These are phyloP conservation scores for Typhlichthys subterraneus DNA, from an alignment of 2,797 vertebrate genomes.

Conservation along the genomic window DNA sequence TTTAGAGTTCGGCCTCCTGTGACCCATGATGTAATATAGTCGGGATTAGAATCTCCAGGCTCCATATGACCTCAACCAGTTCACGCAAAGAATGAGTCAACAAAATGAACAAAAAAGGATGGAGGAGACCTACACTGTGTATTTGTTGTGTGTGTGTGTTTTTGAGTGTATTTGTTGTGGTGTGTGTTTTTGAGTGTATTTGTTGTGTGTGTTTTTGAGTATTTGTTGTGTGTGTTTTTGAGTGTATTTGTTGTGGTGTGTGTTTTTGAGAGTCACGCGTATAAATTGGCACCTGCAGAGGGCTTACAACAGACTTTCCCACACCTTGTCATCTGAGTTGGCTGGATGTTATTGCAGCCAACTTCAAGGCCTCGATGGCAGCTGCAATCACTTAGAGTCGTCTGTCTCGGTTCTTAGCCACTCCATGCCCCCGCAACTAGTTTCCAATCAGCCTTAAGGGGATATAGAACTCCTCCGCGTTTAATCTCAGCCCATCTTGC, in stretches of 20 bases:
- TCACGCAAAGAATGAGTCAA: background rate
- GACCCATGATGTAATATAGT: no score
- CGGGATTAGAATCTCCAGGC: background rate
- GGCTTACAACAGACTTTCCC: constrained; percentile 66
- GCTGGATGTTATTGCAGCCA: constrained; percentile 81
- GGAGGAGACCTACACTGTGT: background rate
- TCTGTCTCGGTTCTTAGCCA: constrained; percentile 68
- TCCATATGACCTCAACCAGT: background rate
- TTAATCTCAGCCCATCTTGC: constrained; percentile 66
- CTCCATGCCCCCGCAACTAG: constrained; percentile 65
- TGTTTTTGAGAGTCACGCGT: constrained; percentile 29
- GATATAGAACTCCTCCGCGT: constrained; percentile 65
- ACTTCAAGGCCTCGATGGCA: constrained; percentile 80
- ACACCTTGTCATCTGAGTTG: constrained; percentile 77
- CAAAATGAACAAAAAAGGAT: background rate
- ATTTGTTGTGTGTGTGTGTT: no score
- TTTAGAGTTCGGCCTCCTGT: no score
- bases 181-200: no score
- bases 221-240: no score
- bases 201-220: no score
- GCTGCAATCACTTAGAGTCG: constrained; percentile 80
- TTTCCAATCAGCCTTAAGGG: constrained; percentile 74
- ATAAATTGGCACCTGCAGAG: constrained; percentile 53
- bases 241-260: background rate
- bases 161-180: no score